Evolutionary conservation across 2,113 vertebrate genomes (phyloP).

Genomic region (Callocephalon fimbriatum): DNA sequence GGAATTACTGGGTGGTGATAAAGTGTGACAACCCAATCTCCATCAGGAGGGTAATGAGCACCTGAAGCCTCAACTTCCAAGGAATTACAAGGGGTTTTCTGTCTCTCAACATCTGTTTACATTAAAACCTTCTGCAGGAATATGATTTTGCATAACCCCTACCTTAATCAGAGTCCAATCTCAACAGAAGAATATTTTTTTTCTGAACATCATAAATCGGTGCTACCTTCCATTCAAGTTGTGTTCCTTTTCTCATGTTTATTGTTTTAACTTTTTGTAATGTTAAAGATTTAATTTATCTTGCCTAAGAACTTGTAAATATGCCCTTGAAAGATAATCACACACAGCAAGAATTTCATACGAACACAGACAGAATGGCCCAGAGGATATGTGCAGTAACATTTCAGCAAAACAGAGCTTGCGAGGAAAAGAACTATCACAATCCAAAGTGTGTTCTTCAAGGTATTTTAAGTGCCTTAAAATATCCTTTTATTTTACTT

Average conservation of each 20-base stretch:
- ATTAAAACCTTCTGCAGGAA: background rate
- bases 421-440: background rate
- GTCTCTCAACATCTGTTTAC: background rate
- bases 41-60: background rate
- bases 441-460: background rate
- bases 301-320: background rate
- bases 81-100: background rate
- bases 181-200: background rate
- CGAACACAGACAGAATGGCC: background rate
- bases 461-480: background rate
- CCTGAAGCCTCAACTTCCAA: background rate
- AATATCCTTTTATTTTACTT: background rate
- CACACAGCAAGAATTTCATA: background rate
- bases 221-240: background rate
- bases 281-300: background rate
- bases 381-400: background rate
- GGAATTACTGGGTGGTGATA: background rate
- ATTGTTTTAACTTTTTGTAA: background rate
- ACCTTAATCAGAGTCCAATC: background rate
- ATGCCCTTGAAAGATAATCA: background rate
- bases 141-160: background rate
- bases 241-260: background rate
- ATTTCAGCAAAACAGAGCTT: background rate
- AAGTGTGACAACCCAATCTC: background rate
- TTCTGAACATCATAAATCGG: background rate